Evolutionary conservation across 1,140 invertebrate species (phyloP).

Genomic region (Anastrepha ludens): DNA sequence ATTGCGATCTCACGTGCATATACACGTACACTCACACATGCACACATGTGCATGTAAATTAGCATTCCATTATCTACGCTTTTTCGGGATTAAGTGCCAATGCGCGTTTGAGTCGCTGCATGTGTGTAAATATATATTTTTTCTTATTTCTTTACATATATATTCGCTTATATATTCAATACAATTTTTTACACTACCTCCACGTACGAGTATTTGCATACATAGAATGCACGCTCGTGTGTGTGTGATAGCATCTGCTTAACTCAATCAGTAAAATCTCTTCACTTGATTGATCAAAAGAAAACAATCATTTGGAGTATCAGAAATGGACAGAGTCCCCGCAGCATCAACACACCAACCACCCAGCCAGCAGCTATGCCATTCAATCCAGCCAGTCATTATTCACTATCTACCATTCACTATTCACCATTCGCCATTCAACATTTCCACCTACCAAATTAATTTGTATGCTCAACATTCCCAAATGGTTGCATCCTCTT

Average conservation of each 20-base stretch:
- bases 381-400: neutral
- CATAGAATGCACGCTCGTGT: neutral
- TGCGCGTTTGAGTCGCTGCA: too few relatives aligned
- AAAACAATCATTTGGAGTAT: conserved; percentile 40
- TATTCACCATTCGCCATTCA: neutral
- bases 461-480: conserved; percentile 34
- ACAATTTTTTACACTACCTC: too few relatives aligned
- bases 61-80: too few relatives aligned
- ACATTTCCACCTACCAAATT: neutral
- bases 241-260: neutral
- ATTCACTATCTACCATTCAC: neutral
- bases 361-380: neutral
- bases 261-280: conserved; percentile 52
- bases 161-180: too few relatives aligned
- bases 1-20: too few relatives aligned
- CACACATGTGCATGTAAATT: too few relatives aligned
- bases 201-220: too few relatives aligned
- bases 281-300: conserved; percentile 53
- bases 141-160: too few relatives aligned
- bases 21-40: too few relatives aligned
- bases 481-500: conserved; percentile 3
- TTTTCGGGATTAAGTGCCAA: too few relatives aligned
- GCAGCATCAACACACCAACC: neutral
- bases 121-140: too few relatives aligned
- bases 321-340: conserved; percentile 27